Percentiles rank a stretch among this genome's conserved stretches.
These are phyloP conservation scores for Odontophorus gujanensis DNA, from an alignment of 2,113 vertebrate genomes.

Conservation along the genomic window DNA sequence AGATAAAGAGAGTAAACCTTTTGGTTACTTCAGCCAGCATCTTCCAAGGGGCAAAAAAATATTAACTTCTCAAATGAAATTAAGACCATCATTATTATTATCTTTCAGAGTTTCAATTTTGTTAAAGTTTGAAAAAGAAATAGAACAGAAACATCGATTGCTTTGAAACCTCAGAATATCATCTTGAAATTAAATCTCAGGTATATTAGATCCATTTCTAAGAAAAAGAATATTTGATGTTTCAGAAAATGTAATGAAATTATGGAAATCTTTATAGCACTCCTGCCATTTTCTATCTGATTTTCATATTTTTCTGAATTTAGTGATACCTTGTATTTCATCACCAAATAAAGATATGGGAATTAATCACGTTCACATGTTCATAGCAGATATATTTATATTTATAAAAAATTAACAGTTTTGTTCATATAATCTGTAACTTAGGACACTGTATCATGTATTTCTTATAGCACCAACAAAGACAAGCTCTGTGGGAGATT, in stretches of 20 bases:
- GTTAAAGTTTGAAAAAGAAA: background rate
- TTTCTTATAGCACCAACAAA: conserved; percentile 69
- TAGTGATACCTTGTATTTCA: background rate
- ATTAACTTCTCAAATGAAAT: background rate
- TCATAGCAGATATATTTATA: conserved; percentile 21
- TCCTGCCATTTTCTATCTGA: background rate
- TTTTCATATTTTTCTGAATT: background rate
- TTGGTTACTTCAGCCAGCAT: background rate
- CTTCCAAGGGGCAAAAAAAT: background rate
- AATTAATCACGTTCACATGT: background rate
- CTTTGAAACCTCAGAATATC: background rate
- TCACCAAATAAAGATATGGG: background rate
- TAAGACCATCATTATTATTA: background rate
- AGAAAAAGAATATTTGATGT: background rate
- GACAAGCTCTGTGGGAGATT: conserved; percentile 72
- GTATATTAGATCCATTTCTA: background rate
- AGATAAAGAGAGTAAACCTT: background rate
- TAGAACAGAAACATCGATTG: background rate
- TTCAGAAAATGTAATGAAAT: background rate
- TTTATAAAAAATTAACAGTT: conserved; percentile 31
- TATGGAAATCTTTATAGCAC: background rate
- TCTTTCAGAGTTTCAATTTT: background rate
- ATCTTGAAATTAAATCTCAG: background rate
- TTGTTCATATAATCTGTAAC: conserved; percentile 45
- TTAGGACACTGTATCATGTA: conserved; percentile 36